Evolutionary conservation across 1,140 invertebrate species (phyloP).

Genomic region (Trichomalopsis sarcophagae): DNA sequence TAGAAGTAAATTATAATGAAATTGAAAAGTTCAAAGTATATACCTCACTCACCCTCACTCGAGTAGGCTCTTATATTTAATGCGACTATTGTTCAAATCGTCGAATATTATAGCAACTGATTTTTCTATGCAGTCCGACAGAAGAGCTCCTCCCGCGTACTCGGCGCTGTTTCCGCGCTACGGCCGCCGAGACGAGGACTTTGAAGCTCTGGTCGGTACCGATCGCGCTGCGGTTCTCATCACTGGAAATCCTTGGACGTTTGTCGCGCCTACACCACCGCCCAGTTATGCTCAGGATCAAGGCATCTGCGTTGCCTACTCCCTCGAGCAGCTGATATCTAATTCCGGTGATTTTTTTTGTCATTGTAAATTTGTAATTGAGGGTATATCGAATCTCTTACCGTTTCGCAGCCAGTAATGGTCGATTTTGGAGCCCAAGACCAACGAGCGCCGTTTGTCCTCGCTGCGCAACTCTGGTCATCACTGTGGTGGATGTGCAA

Average conservation of each 20-base stretch:
- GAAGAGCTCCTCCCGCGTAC: not conserved
- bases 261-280: constrained; percentile 52
- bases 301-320: constrained; percentile 52
- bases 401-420: constrained; percentile 45
- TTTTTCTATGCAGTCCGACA: not conserved
- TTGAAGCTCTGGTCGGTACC: not conserved
- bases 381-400: too few species aligned
- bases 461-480: constrained; percentile 64
- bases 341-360: constrained; percentile 24
- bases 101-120: not conserved
- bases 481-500: constrained; percentile 63
- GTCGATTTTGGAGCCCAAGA: constrained; percentile 59
- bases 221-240: constrained; percentile 35
- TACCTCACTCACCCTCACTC: too few species aligned
- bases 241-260: constrained; percentile 44
- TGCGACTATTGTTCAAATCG: too few species aligned
- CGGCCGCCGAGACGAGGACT: not conserved
- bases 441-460: constrained; percentile 67
- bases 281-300: constrained; percentile 60
- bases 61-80: too few species aligned
- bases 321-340: constrained; percentile 50
- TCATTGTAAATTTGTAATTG: too few species aligned
- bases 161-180: constrained; percentile 5
- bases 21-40: too few species aligned
- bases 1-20: too few species aligned